Evolutionary conservation across 2,888 invertebrate species (phyloP).

Genomic region (Punctoribates punctum): DNA sequence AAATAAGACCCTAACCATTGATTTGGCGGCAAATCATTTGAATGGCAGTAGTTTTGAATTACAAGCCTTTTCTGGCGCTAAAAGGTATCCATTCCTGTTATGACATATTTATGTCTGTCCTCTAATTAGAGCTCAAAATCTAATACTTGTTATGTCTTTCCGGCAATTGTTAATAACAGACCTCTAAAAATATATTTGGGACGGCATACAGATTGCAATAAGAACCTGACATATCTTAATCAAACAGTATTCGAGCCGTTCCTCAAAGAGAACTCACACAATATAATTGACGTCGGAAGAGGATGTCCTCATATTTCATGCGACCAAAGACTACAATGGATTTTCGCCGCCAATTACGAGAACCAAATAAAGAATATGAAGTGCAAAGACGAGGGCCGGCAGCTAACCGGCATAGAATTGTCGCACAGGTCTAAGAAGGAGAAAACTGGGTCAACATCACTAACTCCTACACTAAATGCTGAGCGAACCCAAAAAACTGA

Average conservation of each 20-base stretch:
- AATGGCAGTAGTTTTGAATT: conserved; percentile 32
- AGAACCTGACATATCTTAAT: conserved; percentile 4
- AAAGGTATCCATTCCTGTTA: background rate
- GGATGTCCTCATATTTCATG: conserved; percentile 29
- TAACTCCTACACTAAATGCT: background rate
- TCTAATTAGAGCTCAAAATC: background rate
- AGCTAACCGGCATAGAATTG: background rate
- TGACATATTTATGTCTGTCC: background rate
- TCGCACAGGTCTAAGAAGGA: background rate
- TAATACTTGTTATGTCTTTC: too few relatives aligned
- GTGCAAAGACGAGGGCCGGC: conserved; percentile 1
- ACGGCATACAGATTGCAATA: conserved; percentile 15
- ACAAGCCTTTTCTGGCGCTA: conserved; percentile 20
- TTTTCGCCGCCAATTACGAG: background rate
- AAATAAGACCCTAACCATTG: conserved; percentile 37
- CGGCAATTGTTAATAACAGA: conserved; percentile 25
- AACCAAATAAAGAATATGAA: conserved; percentile 29
- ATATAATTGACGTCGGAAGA: conserved; percentile 33
- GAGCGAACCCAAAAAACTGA: background rate
- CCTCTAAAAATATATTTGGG: conserved; percentile 33
- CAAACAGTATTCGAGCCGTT: conserved; percentile 39
- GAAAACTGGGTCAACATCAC: background rate
- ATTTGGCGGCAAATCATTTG: conserved; percentile 36
- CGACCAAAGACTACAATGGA: conserved; percentile 37
- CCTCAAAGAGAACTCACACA: conserved; percentile 17